Conservation (phyloP, 2,888 invertebrate genomes). For the Tinea semifulvella region DNA sequence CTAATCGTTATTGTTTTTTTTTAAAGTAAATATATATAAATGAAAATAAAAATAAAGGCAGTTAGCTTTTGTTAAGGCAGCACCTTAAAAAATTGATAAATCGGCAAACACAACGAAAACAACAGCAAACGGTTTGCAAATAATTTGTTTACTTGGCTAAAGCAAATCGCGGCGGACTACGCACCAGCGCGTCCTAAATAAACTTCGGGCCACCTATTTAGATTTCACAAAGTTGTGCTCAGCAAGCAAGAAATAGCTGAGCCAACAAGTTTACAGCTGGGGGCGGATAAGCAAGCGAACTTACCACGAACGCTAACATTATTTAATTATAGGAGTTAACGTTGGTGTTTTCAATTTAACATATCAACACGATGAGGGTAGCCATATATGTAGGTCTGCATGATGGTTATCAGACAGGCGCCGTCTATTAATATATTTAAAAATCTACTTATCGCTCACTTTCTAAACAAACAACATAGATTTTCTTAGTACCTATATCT, state of each 20-base stretch:
- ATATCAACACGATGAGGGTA: no score
- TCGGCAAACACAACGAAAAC: not conserved
- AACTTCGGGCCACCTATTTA: slow-evolving; percentile 12
- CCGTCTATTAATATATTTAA: no score
- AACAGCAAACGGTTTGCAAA: slow-evolving; percentile 5
- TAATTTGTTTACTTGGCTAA: slow-evolving; percentile 27
- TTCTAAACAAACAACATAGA: no score
- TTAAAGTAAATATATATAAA: not conserved
- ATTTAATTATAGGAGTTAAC: no score
- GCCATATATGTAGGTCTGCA: no score
- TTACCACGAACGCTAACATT: no score
- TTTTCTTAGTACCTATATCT: no score
- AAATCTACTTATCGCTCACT: no score
- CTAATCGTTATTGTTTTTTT: no score
- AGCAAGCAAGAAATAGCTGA: slow-evolving; percentile 13
- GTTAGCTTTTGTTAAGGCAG: not conserved
- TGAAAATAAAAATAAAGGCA: not conserved
- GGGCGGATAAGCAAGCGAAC: slow-evolving; percentile 8
- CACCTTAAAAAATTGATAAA: slow-evolving; percentile 2
- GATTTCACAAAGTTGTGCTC: slow-evolving; percentile 13
- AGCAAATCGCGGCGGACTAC: slow-evolving; percentile 26
- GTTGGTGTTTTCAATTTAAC: no score
- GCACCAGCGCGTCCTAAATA: slow-evolving; percentile 14
- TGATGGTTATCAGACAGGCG: no score
- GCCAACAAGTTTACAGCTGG: slow-evolving; percentile 11